Base-by-base conservation (phyloP, 2,113 vertebrate species). In the Oreochromis niloticus region DNA sequence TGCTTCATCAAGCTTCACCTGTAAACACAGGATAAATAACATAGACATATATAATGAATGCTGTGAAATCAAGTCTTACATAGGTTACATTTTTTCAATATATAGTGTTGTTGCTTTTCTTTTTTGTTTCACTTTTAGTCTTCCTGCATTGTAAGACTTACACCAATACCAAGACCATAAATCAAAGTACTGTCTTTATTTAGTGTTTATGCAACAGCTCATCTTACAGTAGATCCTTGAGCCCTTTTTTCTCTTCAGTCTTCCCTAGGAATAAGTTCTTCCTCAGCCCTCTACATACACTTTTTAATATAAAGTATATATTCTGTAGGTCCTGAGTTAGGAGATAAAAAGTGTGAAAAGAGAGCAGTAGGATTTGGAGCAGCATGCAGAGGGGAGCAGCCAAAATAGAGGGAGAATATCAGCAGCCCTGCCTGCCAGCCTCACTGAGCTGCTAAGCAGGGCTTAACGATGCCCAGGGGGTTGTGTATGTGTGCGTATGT, bases 361-460 rank as follows among this genome's bases (percentile, higher is more conserved):
- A 91, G 94, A 95, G 93, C 91, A 91, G 95, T 80, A 93, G 92
- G 93, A 95, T 95, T 95, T 94, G 92, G 94, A 94, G 91, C 91
- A 95, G 92, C 57, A 85, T 92, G 88, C 93, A 94, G 92, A 93
- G 52, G 89, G 91, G 91, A 92, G 90, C 92, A 94, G 92, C 93
- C 94, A 95, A 94, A 95, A 94, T 92, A 94, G 93, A 93, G 92
- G 91, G 87, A 93, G 93, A 94, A 94, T 94, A 95, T 94, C 93
- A 92, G 93, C 92, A 81, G 85, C 91, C n/a, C 83, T 91, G 91
- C 92, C 92, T 94, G 95, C 92, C 93, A 95, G 93, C 93, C 92
- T 94, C 91, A 90, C 93, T 94, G 94, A 95, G 95, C 95, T 93
- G 94, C 93, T 95, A 94, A 95, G 94, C 94, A 95, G 93, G 92